A percentile compares a stretch with the other conserved stretches of the same genome.
These are phyloP conservation scores for Eubasilissa splendida DNA, from an alignment of 2,888 invertebrate species.

Conservation along the genomic window DNA sequence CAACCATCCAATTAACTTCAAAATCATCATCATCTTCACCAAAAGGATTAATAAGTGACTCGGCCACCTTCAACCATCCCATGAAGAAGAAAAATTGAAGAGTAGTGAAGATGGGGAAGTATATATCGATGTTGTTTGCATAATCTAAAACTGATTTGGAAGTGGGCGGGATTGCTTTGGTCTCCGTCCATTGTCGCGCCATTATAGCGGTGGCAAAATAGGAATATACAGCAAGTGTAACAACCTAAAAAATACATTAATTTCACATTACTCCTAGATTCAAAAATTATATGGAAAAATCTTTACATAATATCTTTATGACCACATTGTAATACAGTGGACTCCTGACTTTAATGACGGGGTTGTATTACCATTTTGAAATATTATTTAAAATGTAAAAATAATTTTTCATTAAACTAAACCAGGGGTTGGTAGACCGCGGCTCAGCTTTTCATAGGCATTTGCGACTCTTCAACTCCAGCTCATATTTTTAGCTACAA, in stretches of 20 bases:
- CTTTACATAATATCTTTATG: no score
- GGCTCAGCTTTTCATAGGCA: no score
- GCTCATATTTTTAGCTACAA: no score
- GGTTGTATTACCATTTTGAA: no score
- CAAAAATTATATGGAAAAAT: no score
- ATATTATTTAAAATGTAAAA: no score
- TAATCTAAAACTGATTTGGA: constrained; percentile 62
- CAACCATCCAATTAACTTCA: constrained; percentile 94
- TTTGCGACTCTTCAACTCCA: no score
- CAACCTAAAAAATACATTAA: constrained; percentile 72
- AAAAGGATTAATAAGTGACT: constrained; percentile 92
- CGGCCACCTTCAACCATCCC: constrained; percentile 95
- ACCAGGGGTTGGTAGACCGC: no score
- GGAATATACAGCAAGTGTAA: constrained; percentile 93
- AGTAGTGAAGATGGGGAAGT: constrained; percentile 92
- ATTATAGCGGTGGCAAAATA: constrained; percentile 91
- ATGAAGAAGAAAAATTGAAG: constrained; percentile 91
- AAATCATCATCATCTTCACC: constrained; percentile 95
- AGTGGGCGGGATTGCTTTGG: constrained; percentile 59
- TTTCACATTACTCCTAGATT: no score
- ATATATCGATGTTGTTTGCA: constrained; percentile 82
- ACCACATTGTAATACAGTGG: no score
- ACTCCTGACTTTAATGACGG: no score
- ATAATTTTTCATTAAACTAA: no score
- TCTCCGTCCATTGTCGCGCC: constrained; percentile 89